Evolutionary conservation across 2,888 invertebrate species (phyloP), one percentile per base, ranked within the genome.

Genomic region (Spodoptera picta): DNA sequence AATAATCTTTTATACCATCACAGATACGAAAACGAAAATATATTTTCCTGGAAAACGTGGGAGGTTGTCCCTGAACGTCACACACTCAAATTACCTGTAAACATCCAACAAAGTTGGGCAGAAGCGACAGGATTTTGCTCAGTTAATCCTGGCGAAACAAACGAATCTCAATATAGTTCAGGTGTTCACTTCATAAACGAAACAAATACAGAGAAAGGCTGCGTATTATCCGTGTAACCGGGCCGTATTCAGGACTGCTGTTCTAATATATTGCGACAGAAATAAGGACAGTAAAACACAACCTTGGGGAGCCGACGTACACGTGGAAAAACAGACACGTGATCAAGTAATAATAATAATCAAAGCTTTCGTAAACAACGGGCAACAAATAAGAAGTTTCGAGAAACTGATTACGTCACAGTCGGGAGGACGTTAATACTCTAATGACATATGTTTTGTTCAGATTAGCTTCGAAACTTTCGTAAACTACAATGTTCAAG

Each of bases 401-500:
- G 36, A 60, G 53, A 57, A 58, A 43, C 64, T 74, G 76, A 73
- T 78, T 68, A 61, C 70, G 72, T 71, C 70, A 79, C 57, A 54
- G 48, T 55, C 31, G 14, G 36, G 23, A 47, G 45, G 54, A 56
- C 42, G 45, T 64, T 73, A 69, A 65, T 65, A 60, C 59, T 53
- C 53, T 75, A 77, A 77, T 75, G 81, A 64, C 75, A 58, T 60
- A 67, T 67, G 75, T 73, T 65, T 73, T 61, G 71, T 68, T 63
- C 60, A 62, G 75, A 80, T 77, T 77, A 80, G 50, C 67, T 71
- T 62, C 9, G 52, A 7, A 63, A 78, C 60, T 70, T 73, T 63
- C 11, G 36, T 49, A 36, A 36, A 36, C 7, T 36, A 36, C 27
- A 48, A 53, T 49, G 66, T 76, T 64, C 41, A 73, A 77, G 69